Percentiles rank a stretch among this genome's conserved stretches.
Conservation (phyloP, 2,113 vertebrate genomes). For the Eurypyga helias region DNA sequence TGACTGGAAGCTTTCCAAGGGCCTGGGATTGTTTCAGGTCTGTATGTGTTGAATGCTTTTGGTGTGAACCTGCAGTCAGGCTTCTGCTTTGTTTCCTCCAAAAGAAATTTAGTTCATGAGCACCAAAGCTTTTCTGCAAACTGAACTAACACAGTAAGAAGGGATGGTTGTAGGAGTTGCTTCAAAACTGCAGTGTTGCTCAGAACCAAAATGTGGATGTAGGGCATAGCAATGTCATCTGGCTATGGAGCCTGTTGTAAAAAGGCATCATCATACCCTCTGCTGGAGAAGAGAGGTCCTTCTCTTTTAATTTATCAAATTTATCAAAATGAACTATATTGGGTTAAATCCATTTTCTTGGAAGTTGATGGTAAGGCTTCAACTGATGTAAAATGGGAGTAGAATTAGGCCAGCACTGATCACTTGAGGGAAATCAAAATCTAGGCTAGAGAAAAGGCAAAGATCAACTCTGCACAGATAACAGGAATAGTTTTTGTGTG, state of each 20-base stretch:
- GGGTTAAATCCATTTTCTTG: constrained; percentile 55
- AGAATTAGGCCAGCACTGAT: constrained; percentile 31
- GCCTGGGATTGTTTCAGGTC: not conserved
- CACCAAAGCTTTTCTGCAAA: not conserved
- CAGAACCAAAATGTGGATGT: not conserved
- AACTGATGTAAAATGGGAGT: constrained; percentile 16
- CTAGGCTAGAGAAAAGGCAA: constrained; percentile 60
- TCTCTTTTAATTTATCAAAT: not conserved
- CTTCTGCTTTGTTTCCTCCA: not conserved
- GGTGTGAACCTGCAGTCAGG: not conserved
- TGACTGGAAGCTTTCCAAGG: not conserved
- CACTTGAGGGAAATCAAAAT: constrained; percentile 60
- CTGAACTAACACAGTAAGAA: not conserved
- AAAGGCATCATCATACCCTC: constrained; percentile 1
- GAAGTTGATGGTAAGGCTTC: constrained; percentile 22
- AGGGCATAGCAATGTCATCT: constrained; percentile 31
- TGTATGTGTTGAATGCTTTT: not conserved
- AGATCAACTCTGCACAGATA: constrained; percentile 27
- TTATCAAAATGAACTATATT: not conserved
- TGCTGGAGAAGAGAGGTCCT: not conserved
- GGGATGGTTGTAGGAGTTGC: not conserved
- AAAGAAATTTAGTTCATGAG: not conserved
- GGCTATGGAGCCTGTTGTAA: constrained; percentile 1
- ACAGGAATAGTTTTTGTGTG: constrained; percentile 43
- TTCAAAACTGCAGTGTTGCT: not conserved